A percentile compares a stretch with the other conserved stretches of the same genome.
phyloP scores from a whole-genome alignment of 2,113 vertebrate species.

The Equus przewalskii region DNA sequence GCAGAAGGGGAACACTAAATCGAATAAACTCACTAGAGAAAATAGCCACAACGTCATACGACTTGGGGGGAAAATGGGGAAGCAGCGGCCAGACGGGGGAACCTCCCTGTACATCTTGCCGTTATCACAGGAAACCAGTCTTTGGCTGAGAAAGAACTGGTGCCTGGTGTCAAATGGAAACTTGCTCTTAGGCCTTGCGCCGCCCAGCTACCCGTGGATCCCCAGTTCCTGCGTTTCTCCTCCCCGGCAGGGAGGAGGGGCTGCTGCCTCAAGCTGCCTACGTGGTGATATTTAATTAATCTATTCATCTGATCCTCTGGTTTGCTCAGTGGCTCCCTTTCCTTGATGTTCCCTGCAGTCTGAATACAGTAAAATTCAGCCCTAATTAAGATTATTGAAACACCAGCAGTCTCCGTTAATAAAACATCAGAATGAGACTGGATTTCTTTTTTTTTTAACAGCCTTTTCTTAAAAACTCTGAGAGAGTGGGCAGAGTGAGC shows the following conservation, averaged over 20 bases:
- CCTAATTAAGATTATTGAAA: constrained; percentile 79
- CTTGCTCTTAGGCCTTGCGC: not conserved
- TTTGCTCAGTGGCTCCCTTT: constrained; percentile 63
- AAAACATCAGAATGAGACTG: constrained; percentile 78
- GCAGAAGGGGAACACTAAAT: not conserved
- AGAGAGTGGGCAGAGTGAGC: not conserved
- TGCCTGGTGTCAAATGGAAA: not conserved
- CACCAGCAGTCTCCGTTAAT: constrained; percentile 70
- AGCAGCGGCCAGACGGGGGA: not conserved
- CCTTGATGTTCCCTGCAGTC: constrained; percentile 60
- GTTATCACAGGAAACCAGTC: not conserved
- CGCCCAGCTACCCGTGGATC: rapidly evolving
- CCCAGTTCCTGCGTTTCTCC: not conserved
- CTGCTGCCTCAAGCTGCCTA: constrained; percentile 34
- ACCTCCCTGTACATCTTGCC: not conserved
- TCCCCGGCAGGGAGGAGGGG: not conserved
- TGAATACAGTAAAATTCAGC: constrained; percentile 69
- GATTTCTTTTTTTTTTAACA: not conserved
- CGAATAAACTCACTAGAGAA: not conserved
- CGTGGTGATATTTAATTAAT: constrained; percentile 73
- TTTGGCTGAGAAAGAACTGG: not conserved
- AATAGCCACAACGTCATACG: not conserved
- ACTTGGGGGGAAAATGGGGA: not conserved
- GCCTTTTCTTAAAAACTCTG: constrained; percentile 38
- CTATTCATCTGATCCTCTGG: constrained; percentile 67